A percentile compares a stretch with the other conserved stretches of the same genome.
phyloP scores from a whole-genome alignment of 2,888 invertebrate species.

The Electrophaes corylata region DNA sequence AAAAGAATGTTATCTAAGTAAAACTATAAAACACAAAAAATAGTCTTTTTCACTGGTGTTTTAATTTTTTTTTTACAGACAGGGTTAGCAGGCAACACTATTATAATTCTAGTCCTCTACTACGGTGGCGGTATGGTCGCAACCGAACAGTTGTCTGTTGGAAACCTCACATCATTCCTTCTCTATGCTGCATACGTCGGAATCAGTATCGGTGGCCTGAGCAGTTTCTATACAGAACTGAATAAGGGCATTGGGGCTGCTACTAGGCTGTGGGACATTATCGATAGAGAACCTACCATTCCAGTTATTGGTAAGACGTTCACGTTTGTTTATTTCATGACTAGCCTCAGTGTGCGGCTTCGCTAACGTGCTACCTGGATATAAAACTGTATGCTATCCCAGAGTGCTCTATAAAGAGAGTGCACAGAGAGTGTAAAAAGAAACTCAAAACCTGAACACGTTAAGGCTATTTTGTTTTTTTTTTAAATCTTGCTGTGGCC shows the following conservation, averaged over 20 bases:
- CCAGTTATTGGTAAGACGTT: conserved; percentile 87
- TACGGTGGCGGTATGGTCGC: conserved; percentile 96
- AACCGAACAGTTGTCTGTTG: conserved; percentile 90
- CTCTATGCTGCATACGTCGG: conserved; percentile 97
- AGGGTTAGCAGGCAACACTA: conserved; percentile 94
- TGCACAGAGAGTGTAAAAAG: too few species aligned
- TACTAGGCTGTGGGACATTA: conserved; percentile 93
- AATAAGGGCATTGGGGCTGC: conserved; percentile 97
- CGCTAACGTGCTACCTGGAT: too few species aligned
- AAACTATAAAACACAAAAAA: too few species aligned
- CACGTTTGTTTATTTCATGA: not conserved
- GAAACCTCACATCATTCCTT: conserved; percentile 96
- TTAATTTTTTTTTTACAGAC: conserved; percentile 83
- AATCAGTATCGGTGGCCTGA: conserved; percentile 94
- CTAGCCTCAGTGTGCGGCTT: not conserved
- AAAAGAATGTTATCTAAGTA: too few species aligned
- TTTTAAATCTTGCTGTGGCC: too few species aligned
- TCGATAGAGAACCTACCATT: conserved; percentile 91
- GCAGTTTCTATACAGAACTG: conserved; percentile 96
- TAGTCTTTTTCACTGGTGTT: too few species aligned
- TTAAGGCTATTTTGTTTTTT: too few species aligned
- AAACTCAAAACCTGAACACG: too few species aligned
- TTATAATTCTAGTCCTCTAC: conserved; percentile 95
- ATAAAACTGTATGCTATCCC: not conserved
- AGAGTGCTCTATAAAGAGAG: too few species aligned